A percentile compares a stretch with the other conserved stretches of the same genome.
These are phyloP conservation scores for Sanderia malayensis DNA, from an alignment of 30 jellyfish, hydroid and myxozoan genomes.

Conservation along the genomic window DNA sequence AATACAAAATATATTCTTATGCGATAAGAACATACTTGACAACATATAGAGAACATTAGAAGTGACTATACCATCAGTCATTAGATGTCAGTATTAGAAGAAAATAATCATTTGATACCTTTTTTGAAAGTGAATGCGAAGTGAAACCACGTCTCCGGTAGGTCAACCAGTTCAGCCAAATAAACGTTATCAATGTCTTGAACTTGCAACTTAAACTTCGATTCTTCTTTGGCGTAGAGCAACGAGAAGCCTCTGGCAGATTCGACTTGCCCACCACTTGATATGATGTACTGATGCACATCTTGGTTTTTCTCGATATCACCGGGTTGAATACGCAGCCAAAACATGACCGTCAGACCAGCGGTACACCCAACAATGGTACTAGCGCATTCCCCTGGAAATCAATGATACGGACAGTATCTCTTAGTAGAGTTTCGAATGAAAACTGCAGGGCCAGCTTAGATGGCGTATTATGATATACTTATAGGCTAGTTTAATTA, in stretches of 20 bases:
- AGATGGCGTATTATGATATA: too few relatives aligned
- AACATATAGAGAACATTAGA: too few relatives aligned
- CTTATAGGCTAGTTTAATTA: too few relatives aligned
- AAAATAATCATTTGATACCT: conserved; percentile 25
- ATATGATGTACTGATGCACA: conserved; percentile 81
- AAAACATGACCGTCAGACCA: conserved; percentile 81
- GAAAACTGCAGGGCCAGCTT: too few relatives aligned
- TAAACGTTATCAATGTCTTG: conserved; percentile 73
- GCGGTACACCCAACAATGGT: conserved; percentile 53
- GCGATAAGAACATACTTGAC: too few relatives aligned
- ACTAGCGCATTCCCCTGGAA: conserved; percentile 66
- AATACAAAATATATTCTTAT: too few relatives aligned
- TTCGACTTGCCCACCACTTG: conserved; percentile 97
- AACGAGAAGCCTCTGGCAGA: conserved; percentile 89
- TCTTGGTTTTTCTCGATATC: conserved; percentile 43
- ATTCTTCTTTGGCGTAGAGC: conserved; percentile 81
- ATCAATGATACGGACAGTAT: too few relatives aligned
- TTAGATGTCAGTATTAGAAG: background rate
- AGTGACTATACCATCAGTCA: too few relatives aligned
- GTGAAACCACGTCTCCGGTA: conserved; percentile 83
- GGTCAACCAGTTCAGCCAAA: conserved; percentile 70
- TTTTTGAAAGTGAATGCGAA: conserved; percentile 80
- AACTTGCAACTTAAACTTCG: conserved; percentile 80
- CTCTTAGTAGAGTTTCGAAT: too few relatives aligned
- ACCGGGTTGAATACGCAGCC: conserved; percentile 71